These are phyloP conservation scores for Arremon aurantiirostris DNA, from an alignment of 2,797 vertebrate species.

Conservation along the genomic window DNA sequence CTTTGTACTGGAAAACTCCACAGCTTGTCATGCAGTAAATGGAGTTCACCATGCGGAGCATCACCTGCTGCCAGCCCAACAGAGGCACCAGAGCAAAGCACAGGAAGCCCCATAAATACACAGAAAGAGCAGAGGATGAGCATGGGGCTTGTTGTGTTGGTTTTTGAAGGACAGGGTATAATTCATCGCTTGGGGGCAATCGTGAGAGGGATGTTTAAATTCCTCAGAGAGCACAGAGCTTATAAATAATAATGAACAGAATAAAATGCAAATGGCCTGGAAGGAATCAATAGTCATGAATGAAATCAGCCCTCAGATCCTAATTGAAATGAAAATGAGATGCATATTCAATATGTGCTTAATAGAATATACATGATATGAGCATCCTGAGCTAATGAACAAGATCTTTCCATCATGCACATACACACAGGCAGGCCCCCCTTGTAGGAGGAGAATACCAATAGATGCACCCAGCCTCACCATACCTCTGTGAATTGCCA, in stretches of 20 bases:
- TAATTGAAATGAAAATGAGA: conserved; percentile 56
- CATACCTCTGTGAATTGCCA: neutral
- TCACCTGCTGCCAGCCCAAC: neutral
- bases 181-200: conserved; percentile 51
- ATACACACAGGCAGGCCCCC: neutral
- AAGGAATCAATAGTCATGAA: conserved; percentile 46
- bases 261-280: conserved; percentile 51
- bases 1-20: neutral
- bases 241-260: conserved; percentile 59
- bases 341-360: conserved; percentile 30
- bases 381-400: conserved; percentile 23
- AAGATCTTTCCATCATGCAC: neutral
- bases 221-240: conserved; percentile 19
- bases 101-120: neutral
- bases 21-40: neutral
- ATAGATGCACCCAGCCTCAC: neutral
- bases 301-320: conserved; percentile 24
- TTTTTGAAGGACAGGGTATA: conserved; percentile 19
- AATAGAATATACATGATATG: conserved; percentile 22
- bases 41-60: neutral
- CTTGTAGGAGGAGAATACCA: neutral
- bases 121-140: neutral
- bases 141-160: neutral
- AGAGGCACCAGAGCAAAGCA: neutral
- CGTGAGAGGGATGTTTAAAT: conserved; percentile 37